Evolutionary conservation across 2,888 invertebrate genomes (phyloP).

Genomic region (Leptogaster cylindrica): DNA sequence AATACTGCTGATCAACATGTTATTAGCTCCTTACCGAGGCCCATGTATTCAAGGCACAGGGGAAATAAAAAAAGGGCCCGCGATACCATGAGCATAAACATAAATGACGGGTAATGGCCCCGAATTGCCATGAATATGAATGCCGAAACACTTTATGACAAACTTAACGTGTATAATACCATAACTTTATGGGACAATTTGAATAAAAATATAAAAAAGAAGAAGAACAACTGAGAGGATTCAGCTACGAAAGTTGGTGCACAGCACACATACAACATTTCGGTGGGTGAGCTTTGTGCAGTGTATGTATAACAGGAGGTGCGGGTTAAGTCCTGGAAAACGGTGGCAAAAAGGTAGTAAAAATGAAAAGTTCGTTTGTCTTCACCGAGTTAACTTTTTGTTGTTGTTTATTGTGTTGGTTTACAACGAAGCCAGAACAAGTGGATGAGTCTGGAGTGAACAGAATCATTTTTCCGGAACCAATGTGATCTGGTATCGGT

Average conservation of each 20-base stretch:
- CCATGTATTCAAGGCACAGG: conserved; percentile 28
- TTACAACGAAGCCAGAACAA: too few relatives aligned
- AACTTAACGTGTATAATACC: conserved; percentile 38
- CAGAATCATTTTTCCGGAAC: too few relatives aligned
- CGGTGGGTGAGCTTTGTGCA: not conserved
- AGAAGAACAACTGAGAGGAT: not conserved
- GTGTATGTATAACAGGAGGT: not conserved
- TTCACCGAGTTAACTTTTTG: conserved; percentile 31
- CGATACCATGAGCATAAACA: conserved; percentile 35
- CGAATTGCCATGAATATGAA: conserved; percentile 40
- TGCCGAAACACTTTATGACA: conserved; percentile 37
- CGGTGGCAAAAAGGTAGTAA: conserved; percentile 33
- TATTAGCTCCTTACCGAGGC: conserved; percentile 35
- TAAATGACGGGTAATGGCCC: conserved; percentile 38
- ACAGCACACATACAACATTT: conserved; percentile 24
- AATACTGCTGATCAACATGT: conserved; percentile 38
- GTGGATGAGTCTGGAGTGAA: too few relatives aligned
- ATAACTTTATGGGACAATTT: conserved; percentile 41
- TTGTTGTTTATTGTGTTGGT: conserved; percentile 33
- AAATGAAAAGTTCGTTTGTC: conserved; percentile 38
- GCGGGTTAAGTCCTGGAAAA: not conserved
- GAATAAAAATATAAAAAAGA: conserved; percentile 38
- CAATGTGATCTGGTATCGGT: too few relatives aligned
- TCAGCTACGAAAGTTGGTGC: conserved; percentile 1
- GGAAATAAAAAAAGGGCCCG: conserved; percentile 35